Evolutionary conservation across 2,888 invertebrate genomes (phyloP).

Genomic region (Psylliodes chrysocephalus): DNA sequence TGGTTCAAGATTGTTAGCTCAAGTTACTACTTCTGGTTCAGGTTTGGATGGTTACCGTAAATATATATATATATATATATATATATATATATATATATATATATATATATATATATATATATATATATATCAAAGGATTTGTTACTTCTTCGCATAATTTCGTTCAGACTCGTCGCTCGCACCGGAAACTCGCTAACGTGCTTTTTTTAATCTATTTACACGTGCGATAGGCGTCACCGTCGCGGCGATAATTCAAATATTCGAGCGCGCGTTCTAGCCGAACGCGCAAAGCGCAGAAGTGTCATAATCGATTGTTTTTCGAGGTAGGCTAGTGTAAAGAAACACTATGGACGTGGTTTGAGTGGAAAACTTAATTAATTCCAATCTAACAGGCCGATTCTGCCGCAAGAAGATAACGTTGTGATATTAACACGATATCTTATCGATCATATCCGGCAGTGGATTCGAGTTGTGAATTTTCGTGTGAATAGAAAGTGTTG

Average conservation of each 20-base stretch:
- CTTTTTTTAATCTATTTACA: no score
- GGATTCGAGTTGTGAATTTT: slow-evolving; percentile 6
- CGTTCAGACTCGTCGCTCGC: no score
- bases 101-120: no score
- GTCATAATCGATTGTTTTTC: slow-evolving; percentile 38
- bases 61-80: no score
- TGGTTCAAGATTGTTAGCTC: no score
- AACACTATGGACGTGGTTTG: slow-evolving; percentile 30
- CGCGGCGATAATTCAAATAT: slow-evolving; percentile 12
- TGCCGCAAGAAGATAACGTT: slow-evolving; percentile 4
- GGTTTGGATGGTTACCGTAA: no score
- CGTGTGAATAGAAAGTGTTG: not conserved
- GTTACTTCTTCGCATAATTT: no score
- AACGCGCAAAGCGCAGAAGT: slow-evolving; percentile 4
- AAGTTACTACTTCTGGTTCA: no score
- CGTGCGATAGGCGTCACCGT: no score
- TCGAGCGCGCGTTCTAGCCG: not conserved
- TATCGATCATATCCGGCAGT: slow-evolving; percentile 32
- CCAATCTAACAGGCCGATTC: not conserved
- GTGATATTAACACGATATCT: slow-evolving; percentile 13
- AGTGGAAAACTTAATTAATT: slow-evolving; percentile 11
- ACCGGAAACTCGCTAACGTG: no score
- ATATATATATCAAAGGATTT: no score
- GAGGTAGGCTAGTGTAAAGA: slow-evolving; percentile 36
- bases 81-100: no score